These are phyloP conservation scores for human (Homo sapiens) DNA, from an alignment of 2,113 vertebrate species.

Conservation along the genomic window GRCh38 chr1:24512501-24513000, in stretches of 20 bases:
- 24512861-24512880: not conserved
- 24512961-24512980: too few species aligned
- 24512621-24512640: not conserved
- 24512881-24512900: not conserved
- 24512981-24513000: too few species aligned
- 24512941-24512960: not conserved
- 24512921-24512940: not conserved
- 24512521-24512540: not conserved
- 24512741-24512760: not conserved
- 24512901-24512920: not conserved
- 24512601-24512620: not conserved
- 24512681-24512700: not conserved
- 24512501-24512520: not conserved
- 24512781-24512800: not conserved
- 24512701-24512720: not conserved
- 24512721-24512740: not conserved
- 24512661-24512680: conserved; percentile 27
- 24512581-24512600: not conserved
- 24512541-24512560: not conserved
- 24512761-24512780: not conserved
- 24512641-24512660: not conserved
- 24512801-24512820: not conserved
- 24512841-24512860: accelerated
- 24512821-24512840: not conserved
- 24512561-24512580: not conserved